phyloP scores from a whole-genome alignment of 1,140 invertebrate genomes.

The Papilio polytes region DNA sequence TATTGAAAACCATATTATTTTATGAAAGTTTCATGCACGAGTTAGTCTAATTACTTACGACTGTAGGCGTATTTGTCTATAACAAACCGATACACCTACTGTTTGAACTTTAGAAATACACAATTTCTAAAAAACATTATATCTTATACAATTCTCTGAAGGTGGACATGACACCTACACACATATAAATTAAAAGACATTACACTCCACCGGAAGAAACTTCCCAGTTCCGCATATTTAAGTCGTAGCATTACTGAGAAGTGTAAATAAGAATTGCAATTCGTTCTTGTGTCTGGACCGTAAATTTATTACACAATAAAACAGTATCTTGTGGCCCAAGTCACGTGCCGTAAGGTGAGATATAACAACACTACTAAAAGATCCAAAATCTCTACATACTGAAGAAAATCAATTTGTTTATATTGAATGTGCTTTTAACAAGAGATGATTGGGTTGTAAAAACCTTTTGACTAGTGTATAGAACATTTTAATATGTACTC shows the following conservation, averaged over 20 bases:
- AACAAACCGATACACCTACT: neutral
- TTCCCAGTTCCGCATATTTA: conserved; percentile 15
- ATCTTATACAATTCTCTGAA: neutral
- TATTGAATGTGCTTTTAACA: neutral
- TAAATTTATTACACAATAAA: conserved; percentile 27
- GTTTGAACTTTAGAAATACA: conserved; percentile 8
- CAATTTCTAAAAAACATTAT: neutral
- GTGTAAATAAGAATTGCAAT: conserved; percentile 20
- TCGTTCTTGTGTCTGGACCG: neutral
- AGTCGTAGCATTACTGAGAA: neutral
- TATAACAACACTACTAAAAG: conserved; percentile 4
- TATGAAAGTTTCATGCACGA: neutral
- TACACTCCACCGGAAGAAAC: conserved; percentile 6
- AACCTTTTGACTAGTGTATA: too few relatives aligned
- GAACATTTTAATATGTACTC: too few relatives aligned
- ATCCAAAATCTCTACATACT: conserved; percentile 5
- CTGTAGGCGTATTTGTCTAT: neutral
- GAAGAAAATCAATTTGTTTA: neutral
- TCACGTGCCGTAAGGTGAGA: conserved; percentile 10
- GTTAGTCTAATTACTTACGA: neutral
- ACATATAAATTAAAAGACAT: neutral
- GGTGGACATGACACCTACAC: neutral
- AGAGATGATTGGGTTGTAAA: too few relatives aligned
- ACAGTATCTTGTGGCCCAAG: neutral
- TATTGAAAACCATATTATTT: neutral